Conservation (phyloP, 2,113 vertebrate genomes). For the Todiramphus saurophagus region DNA sequence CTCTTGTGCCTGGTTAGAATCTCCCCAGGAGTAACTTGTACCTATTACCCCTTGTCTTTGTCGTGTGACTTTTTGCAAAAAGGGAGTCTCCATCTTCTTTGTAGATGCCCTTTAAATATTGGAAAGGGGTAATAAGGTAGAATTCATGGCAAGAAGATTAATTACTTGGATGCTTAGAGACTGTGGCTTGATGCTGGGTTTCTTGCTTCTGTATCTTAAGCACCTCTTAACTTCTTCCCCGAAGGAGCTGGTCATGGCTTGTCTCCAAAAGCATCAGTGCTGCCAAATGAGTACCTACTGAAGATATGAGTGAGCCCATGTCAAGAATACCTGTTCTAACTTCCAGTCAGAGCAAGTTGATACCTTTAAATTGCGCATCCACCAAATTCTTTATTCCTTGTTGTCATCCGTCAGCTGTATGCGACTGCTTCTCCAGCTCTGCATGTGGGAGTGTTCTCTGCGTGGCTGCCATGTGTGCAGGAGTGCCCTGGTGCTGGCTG, state of each 20-base stretch:
- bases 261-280: background rate
- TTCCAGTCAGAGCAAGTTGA: no score
- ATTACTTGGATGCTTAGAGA: background rate
- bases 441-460: background rate
- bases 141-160: background rate
- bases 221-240: background rate
- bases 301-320: no score
- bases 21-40: background rate
- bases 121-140: background rate
- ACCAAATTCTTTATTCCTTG: background rate
- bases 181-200: background rate
- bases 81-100: background rate
- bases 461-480: rapidly evolving
- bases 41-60: background rate
- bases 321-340: background rate
- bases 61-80: background rate
- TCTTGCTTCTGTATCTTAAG: background rate
- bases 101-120: background rate
- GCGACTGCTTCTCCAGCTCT: background rate
- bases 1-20: background rate
- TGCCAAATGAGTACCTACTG: background rate
- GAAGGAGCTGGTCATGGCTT: background rate
- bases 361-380: background rate
- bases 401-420: background rate
- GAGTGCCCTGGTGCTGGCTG: background rate